Base-by-base conservation (phyloP, 2,797 vertebrate genomes). In the Acridotheres tristis region DNA sequence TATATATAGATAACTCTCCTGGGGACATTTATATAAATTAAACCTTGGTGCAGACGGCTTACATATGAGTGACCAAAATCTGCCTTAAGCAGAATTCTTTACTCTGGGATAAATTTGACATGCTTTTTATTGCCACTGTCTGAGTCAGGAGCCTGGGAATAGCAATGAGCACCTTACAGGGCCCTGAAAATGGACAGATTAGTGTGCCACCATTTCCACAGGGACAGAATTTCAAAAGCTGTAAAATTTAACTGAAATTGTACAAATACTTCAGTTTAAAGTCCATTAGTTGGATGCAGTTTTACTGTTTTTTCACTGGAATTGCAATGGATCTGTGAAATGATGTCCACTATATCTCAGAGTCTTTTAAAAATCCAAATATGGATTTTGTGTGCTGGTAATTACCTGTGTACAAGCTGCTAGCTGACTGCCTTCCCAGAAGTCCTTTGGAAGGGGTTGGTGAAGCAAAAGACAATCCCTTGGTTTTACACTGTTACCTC, bases 101-200 rank as follows among this genome's bases (percentile, higher is more conserved):
- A 16, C 43, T 86, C 34, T 90, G 66, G 45, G 40, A 47, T 83
- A 73, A 78, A 59, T 91, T 77, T 74, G 25, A 76, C 2, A 3
- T 43, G 55, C 17, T 57, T 74, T 86, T 77, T 80, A 53, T 55
- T 54, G n/a, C 16, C 5, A 25, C 3, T 36, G 16, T 54, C 27
- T 93, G 32, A 30, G 61, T 43, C 30, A 87, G 62, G 13, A 79
- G 19, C 16, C 61, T 75, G 45, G 21, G 5, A 72, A 72, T 58
- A 66, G 5, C 54, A 85, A 65, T 42, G 34, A 86, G 11, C n/a
- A 71, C 66, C 67, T 90, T 66, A 48, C 10, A 51, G 42, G 34
- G 7, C 36, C 50, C 54, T 90, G 71, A 88, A 90, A 66, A 54
- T 53, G 53, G 65, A 90, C 17, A 86, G 48, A 78, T 84, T 82